Evolutionary conservation across 2,113 vertebrate genomes (phyloP).

Genomic region (Paralichthys olivaceus): DNA sequence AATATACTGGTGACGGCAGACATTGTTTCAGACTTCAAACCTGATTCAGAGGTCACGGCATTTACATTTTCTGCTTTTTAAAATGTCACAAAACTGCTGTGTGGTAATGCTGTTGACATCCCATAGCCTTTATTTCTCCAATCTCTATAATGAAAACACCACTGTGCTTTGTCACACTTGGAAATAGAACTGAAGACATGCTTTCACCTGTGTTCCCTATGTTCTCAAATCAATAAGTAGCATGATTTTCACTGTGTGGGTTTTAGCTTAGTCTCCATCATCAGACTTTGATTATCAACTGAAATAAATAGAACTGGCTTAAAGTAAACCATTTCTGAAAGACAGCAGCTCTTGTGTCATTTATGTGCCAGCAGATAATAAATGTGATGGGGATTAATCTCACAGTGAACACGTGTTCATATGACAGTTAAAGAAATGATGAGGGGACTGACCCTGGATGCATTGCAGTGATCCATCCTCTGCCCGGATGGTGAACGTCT

Average conservation of each 20-base stretch:
- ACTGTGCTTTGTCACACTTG: not conserved
- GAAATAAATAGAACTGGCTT: not conserved
- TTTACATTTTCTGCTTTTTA: too few relatives aligned
- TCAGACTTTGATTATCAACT: not conserved
- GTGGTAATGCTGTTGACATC: too few relatives aligned
- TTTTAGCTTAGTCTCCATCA: not conserved
- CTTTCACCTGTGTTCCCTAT: not conserved
- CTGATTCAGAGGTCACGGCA: too few relatives aligned
- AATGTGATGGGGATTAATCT: slow-evolving; percentile 16
- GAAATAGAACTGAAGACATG: too few relatives aligned
- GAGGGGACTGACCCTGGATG: slow-evolving; percentile 92
- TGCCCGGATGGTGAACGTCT: slow-evolving; percentile 96
- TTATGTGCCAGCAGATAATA: not conserved
- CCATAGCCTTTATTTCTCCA: too few relatives aligned
- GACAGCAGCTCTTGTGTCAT: not conserved
- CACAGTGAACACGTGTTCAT: slow-evolving; percentile 12
- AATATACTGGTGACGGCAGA: too few relatives aligned
- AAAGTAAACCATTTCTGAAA: not conserved
- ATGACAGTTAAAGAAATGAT: slow-evolving; percentile 23
- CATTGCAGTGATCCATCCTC: slow-evolving; percentile 97
- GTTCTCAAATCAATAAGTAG: not conserved
- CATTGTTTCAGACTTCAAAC: too few relatives aligned
- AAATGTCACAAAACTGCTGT: too few relatives aligned
- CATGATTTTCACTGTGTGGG: not conserved
- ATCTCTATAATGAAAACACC: not conserved